A percentile compares a stretch with the other conserved stretches of the same genome.
These are phyloP conservation scores for Drosophila santomea DNA, from an alignment of 1,140 invertebrate genomes.

Conservation along the genomic window DNA sequence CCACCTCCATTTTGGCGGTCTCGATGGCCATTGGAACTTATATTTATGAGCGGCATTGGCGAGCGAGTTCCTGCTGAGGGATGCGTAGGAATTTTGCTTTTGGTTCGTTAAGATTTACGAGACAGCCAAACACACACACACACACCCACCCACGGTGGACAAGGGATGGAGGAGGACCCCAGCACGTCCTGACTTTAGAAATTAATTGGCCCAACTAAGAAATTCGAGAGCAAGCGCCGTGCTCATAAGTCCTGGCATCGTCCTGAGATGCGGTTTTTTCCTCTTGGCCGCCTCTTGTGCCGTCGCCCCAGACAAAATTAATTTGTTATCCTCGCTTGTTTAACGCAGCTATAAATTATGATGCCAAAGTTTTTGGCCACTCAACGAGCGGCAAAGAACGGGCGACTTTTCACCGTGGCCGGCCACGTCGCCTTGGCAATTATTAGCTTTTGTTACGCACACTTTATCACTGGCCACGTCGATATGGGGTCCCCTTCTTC, in stretches of 20 bases:
- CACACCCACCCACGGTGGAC: conserved; percentile 7
- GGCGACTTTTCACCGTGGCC: conserved; percentile 68
- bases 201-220: conserved; percentile 83
- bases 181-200: conserved; percentile 76
- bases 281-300: conserved; percentile 7
- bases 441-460: conserved; percentile 83
- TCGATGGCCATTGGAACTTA: conserved; percentile 57
- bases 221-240: conserved; percentile 78
- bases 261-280: conserved; percentile 61
- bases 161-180: conserved; percentile 8
- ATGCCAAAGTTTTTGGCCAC: conserved; percentile 81
- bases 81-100: conserved; percentile 80
- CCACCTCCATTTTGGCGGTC: conserved; percentile 13
- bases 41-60: conserved; percentile 78
- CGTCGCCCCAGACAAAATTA: conserved; percentile 75
- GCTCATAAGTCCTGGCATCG: conserved; percentile 76
- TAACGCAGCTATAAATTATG: conserved; percentile 84
- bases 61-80: conserved; percentile 52
- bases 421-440: conserved; percentile 76
- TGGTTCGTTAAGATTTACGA: conserved; percentile 81
- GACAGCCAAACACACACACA: conserved; percentile 41
- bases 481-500: conserved; percentile 48
- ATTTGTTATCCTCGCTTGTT: conserved; percentile 83
- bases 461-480: conserved; percentile 78
- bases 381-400: conserved; percentile 62